Base-by-base conservation (phyloP, 2,888 invertebrate species). In the Allacma fusca region DNA sequence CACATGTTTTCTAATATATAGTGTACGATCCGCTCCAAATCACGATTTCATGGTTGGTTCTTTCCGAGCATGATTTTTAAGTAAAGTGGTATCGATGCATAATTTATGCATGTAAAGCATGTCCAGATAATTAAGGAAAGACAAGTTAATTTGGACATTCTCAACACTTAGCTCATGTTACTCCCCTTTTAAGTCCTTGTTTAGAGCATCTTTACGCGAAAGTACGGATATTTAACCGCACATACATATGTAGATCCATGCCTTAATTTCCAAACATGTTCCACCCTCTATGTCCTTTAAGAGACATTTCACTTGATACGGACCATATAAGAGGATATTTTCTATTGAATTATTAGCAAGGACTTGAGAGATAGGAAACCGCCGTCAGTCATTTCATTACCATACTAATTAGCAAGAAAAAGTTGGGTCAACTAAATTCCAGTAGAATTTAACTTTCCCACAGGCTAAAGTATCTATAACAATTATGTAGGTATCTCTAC, bases 361-460 rank as follows among this genome's bases (percentile, higher is more conserved):
- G 50, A 50, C 19, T 50, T 13, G n/a, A 50, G n/a, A n/a, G 50
- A 16, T 12, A 50, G 50, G 16, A 50, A 50, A 13, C 50, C 50
- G 50, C 50, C 50, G 50, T 50, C 50, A 50, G 50, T 50, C 50
- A 50, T 50, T 50, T 13, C 2, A 50, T 50, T 50, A 50, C 50
- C 50, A 50, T 50, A 50, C 50, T 50, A 50, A 50, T 50, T 50
- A 50, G 50, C n/a, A 4, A 50, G 50, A 50, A 50, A 50, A 50
- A 50, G 50, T 50, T 50, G 19, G 50, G 50, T 50, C 50, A 50
- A 50, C 50, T 16, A 50, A 34, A 50, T 50, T 50, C 50, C 50
- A 50, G 50, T 50, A 50, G 50, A 50, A 19, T 50, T 50, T 50
- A 50, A 50, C 50, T 50, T 50, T 50, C 50, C 50, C 50, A 50